These are phyloP conservation scores for Drosophila kikkawai DNA, from an alignment of 1,140 invertebrate species.

Conservation along the genomic window DNA sequence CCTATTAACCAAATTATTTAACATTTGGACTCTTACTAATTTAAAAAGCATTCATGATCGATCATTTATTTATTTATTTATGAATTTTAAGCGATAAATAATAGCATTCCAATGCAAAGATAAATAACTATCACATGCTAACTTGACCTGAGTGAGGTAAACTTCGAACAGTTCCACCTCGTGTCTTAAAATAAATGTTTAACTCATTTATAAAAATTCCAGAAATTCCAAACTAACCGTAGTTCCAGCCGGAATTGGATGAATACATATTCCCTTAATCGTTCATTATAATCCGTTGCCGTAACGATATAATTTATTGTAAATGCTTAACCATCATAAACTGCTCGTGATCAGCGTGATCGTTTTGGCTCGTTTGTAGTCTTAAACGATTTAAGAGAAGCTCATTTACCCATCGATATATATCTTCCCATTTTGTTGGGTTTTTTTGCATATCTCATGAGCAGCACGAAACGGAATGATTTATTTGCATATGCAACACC, in stretches of 20 bases:
- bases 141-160: background rate
- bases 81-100: conserved; percentile 14
- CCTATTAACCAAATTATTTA: background rate
- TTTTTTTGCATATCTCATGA: conserved; percentile 40
- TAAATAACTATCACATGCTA: conserved; percentile 7
- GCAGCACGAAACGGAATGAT: conserved; percentile 55
- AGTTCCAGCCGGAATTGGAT: background rate
- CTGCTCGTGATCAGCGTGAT: conserved; percentile 38
- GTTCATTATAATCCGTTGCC: too few relatives aligned
- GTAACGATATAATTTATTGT: conserved; percentile 5
- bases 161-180: background rate
- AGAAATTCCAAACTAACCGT: background rate
- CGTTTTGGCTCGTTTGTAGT: conserved; percentile 21
- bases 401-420: conserved; percentile 12
- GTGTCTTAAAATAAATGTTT: background rate
- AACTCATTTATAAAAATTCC: background rate
- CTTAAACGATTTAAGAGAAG: conserved; percentile 29
- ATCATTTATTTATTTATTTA: conserved; percentile 17
- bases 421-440: background rate
- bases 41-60: background rate
- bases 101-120: background rate
- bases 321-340: conserved; percentile 16
- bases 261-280: background rate
- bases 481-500: conserved; percentile 83
- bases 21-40: background rate